Conservation (phyloP, 1,140 invertebrate genomes). For the Idris sp. region DNA sequence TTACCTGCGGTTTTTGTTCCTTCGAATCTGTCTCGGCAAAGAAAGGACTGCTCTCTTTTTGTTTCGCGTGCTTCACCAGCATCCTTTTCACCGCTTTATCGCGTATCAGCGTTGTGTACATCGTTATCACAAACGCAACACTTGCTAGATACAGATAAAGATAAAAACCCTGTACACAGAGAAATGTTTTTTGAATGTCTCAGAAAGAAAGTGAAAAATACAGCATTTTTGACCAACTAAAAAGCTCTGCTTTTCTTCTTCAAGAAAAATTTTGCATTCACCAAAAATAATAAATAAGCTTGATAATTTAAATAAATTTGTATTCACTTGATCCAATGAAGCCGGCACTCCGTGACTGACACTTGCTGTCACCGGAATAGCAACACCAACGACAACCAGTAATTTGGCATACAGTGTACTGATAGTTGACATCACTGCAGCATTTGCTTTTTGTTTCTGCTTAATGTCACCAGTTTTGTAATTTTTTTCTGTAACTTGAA, state of each 20-base stretch:
- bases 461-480: conserved; percentile 7
- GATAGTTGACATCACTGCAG: conserved; percentile 77
- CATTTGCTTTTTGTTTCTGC: conserved; percentile 64
- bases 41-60: conserved; percentile 55
- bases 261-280: too few relatives aligned
- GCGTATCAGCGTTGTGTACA: conserved; percentile 85
- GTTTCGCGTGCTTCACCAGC: conserved; percentile 65
- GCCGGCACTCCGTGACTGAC: conserved; percentile 83
- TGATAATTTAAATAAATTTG: too few relatives aligned
- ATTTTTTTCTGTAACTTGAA: conserved; percentile 46
- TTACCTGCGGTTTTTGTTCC: conserved; percentile 45
- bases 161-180: conserved; percentile 85
- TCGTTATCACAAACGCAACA: conserved; percentile 88
- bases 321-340: too few relatives aligned
- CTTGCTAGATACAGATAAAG: conserved; percentile 89
- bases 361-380: conserved; percentile 84
- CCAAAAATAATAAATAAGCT: too few relatives aligned
- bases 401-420: conserved; percentile 89
- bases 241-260: too few relatives aligned
- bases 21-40: conserved; percentile 41
- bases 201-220: too few relatives aligned
- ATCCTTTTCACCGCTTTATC: conserved; percentile 79
- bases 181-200: too few relatives aligned
- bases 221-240: too few relatives aligned
- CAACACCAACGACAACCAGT: conserved; percentile 87